These are phyloP conservation scores for Campoletis raptor DNA, from an alignment of 2,888 invertebrate genomes.

Conservation along the genomic window DNA sequence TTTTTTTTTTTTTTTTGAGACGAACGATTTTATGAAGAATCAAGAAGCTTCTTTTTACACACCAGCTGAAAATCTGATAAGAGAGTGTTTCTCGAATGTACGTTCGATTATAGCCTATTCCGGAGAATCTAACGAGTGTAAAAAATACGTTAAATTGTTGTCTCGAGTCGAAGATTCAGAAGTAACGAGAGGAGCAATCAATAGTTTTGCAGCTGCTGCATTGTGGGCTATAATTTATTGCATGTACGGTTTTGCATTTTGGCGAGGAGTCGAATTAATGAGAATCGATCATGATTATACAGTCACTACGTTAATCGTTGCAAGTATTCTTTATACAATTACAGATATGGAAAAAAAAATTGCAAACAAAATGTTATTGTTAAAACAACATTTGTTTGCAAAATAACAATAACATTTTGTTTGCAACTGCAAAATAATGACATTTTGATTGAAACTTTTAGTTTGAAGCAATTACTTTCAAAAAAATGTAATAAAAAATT, in stretches of 20 bases:
- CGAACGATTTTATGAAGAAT: slow-evolving; percentile 68
- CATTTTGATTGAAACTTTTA: too few relatives aligned
- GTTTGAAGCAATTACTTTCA: not conserved
- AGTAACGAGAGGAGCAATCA: slow-evolving; percentile 47
- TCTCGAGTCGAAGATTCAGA: slow-evolving; percentile 52
- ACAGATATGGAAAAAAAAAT: not conserved
- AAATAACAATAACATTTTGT: too few relatives aligned
- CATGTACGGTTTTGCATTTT: slow-evolving; percentile 67
- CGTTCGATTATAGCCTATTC: slow-evolving; percentile 82
- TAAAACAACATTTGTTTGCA: too few relatives aligned
- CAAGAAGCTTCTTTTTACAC: slow-evolving; percentile 81
- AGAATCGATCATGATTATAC: slow-evolving; percentile 57
- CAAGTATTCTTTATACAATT: slow-evolving; percentile 11
- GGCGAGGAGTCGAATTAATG: slow-evolving; percentile 60
- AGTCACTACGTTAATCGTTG: slow-evolving; percentile 61
- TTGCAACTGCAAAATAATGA: too few relatives aligned
- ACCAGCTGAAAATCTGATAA: slow-evolving; percentile 81
- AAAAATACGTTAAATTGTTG: slow-evolving; percentile 51
- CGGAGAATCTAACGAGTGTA: slow-evolving; percentile 80
- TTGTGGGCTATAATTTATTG: slow-evolving; percentile 66
- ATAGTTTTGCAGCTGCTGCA: slow-evolving; percentile 55
- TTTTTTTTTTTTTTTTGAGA: slow-evolving; percentile 66
- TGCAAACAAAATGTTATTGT: not conserved
- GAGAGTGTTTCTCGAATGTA: slow-evolving; percentile 80
- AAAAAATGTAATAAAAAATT: not conserved